A percentile compares a stretch with the other conserved stretches of the same genome.
phyloP scores from a whole-genome alignment of 2,113 vertebrate species.

The Calyptommatus sinebrachiatus region DNA sequence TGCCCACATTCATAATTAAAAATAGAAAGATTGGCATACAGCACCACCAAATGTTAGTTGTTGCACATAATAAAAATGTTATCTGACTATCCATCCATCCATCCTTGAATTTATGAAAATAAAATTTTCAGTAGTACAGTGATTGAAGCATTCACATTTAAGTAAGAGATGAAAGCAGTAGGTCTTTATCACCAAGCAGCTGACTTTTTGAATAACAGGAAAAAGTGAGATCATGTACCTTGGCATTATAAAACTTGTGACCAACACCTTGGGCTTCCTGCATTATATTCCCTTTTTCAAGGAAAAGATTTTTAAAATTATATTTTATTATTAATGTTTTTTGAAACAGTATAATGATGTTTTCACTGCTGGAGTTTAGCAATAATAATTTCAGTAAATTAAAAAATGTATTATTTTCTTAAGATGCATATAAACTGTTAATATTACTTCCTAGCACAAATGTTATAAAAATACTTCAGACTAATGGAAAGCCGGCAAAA shows the following conservation, averaged over 20 bases:
- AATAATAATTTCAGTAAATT: slow-evolving; percentile 1
- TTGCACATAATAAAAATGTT: too few species aligned
- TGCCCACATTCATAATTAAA: background rate
- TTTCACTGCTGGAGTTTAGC: background rate
- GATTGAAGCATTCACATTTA: slow-evolving; percentile 3
- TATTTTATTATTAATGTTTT: background rate
- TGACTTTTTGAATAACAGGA: slow-evolving; percentile 25
- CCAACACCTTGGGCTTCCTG: slow-evolving; percentile 5
- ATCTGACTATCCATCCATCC: too few species aligned
- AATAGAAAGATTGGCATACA: background rate
- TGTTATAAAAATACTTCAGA: background rate
- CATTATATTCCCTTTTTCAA: background rate
- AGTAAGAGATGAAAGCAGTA: slow-evolving; percentile 19
- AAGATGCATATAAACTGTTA: background rate
- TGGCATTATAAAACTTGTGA: slow-evolving; percentile 15
- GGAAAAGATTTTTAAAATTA: background rate
- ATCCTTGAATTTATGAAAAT: background rate
- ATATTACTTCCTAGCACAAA: background rate
- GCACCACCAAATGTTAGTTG: background rate
- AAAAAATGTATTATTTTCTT: background rate
- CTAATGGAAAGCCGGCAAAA: background rate
- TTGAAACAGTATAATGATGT: background rate
- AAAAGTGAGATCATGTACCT: slow-evolving; percentile 10
- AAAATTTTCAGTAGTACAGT: background rate
- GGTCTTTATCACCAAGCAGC: slow-evolving; percentile 33